Evolutionary conservation across 2,888 invertebrate genomes (phyloP), one percentile per base, ranked within the genome.

Genomic region (Trachelus stipa): DNA sequence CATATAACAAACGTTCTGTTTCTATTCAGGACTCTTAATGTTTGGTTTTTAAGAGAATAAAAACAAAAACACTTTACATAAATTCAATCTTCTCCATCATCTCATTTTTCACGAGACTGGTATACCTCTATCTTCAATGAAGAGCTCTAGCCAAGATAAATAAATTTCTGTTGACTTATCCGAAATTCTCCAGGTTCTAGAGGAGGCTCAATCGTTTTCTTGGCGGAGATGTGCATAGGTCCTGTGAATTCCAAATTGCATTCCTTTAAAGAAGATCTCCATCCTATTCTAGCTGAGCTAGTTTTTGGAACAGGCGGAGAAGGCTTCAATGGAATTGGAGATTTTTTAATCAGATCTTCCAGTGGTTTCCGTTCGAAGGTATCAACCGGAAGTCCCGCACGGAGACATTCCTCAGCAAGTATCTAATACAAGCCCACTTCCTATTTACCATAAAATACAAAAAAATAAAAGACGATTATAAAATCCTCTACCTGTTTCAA

Each of bases 211-310:
- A 92, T 89, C 11, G 92, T 92, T 34, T 84, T 83, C 80, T 88
- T 90, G 12, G 92, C 92, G 77, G 92, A 92, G 68, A 92, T 85
- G 82, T 92, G 92, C 71, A 92, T 82, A 1, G 90, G 90, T 4
- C 92, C 93, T 31, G 91, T 88, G 80, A 90, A 89, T 84, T 93
- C 93, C 75, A 93, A 85, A 77, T 89, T 88, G 82, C 90, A 89
- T 74, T 92, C 89, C 9, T 79, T 73, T 35, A 85, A 83, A 12
- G 91, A 88, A 73, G 92, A 91, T 81, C 93, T 88, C 92, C 92
- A 92, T 12, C 93, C 93, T 75, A 93, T 85, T 76, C 90, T 84
- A 76, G 91, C 92, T 91, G 90, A 88, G 81, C 88, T 86, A 74
- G 87, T 89, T 69, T 77, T 84, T 75, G 90, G 89, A 80, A 89